Evolutionary conservation across 2,888 invertebrate species (phyloP).

Genomic region (Mesopsocus fuscifrons): DNA sequence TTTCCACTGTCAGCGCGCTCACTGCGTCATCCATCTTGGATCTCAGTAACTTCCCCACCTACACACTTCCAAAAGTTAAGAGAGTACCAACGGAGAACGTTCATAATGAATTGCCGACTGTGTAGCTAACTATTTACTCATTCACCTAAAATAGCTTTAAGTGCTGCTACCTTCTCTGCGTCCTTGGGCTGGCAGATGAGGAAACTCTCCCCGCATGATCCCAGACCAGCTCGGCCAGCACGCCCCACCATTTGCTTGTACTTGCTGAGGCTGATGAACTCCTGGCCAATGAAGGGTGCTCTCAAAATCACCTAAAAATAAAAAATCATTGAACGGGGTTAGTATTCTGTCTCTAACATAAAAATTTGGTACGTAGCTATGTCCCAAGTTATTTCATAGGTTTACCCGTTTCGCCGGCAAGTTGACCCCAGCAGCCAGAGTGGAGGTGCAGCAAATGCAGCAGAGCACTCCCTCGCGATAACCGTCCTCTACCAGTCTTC

Average conservation of each 20-base stretch:
- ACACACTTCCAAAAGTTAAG: constrained; percentile 14
- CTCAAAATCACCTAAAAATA: constrained; percentile 47
- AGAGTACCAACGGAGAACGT: constrained; percentile 2
- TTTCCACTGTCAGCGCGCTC: constrained; percentile 35
- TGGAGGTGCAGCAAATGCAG: constrained; percentile 87
- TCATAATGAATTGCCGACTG: constrained; percentile 8
- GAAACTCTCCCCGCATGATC: constrained; percentile 68
- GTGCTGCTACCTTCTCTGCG: constrained; percentile 29
- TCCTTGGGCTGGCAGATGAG: constrained; percentile 50
- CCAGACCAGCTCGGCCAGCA: constrained; percentile 79
- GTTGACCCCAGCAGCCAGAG: constrained; percentile 95
- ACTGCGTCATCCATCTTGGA: constrained; percentile 47
- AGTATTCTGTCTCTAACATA: too few relatives aligned
- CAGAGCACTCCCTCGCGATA: constrained; percentile 67
- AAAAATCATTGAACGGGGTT: too few relatives aligned
- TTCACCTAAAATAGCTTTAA: too few relatives aligned
- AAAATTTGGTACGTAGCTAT: too few relatives aligned
- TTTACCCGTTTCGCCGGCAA: constrained; percentile 69
- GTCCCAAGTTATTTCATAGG: constrained; percentile 10
- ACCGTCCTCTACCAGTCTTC: constrained; percentile 64
- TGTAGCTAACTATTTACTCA: too few relatives aligned
- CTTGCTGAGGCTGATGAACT: constrained; percentile 50
- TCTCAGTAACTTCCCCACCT: constrained; percentile 34
- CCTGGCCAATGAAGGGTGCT: constrained; percentile 60
- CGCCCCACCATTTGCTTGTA: constrained; percentile 95